Evolutionary conservation across 2,113 vertebrate species (phyloP).

Genomic region (Tiliqua scincoides): DNA sequence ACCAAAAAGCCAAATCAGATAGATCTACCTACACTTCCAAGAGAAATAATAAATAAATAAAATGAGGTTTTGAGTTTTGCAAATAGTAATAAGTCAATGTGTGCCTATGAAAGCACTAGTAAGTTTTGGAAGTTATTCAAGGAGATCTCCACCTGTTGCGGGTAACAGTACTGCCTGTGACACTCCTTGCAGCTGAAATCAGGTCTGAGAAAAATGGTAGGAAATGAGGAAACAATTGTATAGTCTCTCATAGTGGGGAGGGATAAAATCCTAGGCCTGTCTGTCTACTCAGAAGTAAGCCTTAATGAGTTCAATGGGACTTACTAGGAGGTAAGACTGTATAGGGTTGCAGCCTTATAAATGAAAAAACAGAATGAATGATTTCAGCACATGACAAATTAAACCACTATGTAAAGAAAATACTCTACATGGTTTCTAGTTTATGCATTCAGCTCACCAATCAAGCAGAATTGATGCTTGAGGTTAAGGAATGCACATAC

Average conservation of each 20-base stretch:
- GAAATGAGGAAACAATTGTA: background rate
- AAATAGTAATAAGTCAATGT: background rate
- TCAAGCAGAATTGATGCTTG: background rate
- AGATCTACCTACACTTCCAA: slow-evolving; percentile 63
- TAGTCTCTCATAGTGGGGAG: background rate
- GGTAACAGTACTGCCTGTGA: too few species aligned
- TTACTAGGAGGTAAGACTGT: too few species aligned
- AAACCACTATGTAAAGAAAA: background rate
- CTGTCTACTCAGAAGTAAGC: too few species aligned
- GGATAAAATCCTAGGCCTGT: too few species aligned
- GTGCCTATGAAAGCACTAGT: background rate
- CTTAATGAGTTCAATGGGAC: too few species aligned
- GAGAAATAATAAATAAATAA: slow-evolving; percentile 27
- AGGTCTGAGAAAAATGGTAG: background rate
- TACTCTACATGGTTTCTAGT: background rate
- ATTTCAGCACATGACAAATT: background rate
- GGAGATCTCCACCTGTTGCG: background rate
- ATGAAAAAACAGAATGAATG: background rate
- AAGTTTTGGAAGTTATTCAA: background rate
- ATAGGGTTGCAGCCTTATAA: background rate
- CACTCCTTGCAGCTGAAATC: background rate
- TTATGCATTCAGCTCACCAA: background rate
- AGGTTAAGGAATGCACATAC: background rate
- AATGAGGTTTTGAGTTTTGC: slow-evolving; percentile 33
- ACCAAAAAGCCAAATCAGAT: slow-evolving; percentile 75